Evolutionary conservation across 53 echinoderm and acorn worm species (phyloP).

Genomic region (Apostichopus leukothele): DNA sequence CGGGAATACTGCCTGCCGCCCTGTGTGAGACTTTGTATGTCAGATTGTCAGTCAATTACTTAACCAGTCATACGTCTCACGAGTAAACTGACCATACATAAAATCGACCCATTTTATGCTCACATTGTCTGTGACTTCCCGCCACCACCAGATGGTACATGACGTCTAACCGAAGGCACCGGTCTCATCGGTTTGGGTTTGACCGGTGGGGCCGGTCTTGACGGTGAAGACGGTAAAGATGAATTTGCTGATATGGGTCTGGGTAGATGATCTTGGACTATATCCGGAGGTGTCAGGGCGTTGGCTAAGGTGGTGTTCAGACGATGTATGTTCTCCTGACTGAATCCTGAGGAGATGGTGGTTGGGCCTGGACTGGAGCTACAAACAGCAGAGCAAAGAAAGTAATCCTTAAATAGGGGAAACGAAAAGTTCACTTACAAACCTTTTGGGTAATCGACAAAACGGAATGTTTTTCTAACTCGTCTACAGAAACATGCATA

Average conservation of each 20-base stretch:
- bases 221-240: not conserved
- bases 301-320: conserved; percentile 18
- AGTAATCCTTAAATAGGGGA: no score
- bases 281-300: conserved; percentile 27
- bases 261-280: conserved; percentile 13
- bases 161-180: conserved; percentile 43
- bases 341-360: not conserved
- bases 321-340: not conserved
- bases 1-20: no score
- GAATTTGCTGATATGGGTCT: conserved; percentile 8
- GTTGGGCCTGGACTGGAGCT: conserved; percentile 10
- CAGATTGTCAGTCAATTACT: no score
- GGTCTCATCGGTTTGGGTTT: conserved; percentile 59
- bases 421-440: no score
- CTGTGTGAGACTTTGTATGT: no score
- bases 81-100: no score
- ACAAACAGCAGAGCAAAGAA: not conserved
- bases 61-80: no score
- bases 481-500: no score
- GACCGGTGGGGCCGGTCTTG: conserved; percentile 22
- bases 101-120: not conserved
- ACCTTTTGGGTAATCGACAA: no score
- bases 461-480: no score
- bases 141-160: not conserved
- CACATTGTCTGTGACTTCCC: conserved; percentile 52